Percentiles rank a stretch among this genome's conserved stretches.
phyloP scores from a whole-genome alignment of 2,113 vertebrate species.

The Limanda limanda region DNA sequence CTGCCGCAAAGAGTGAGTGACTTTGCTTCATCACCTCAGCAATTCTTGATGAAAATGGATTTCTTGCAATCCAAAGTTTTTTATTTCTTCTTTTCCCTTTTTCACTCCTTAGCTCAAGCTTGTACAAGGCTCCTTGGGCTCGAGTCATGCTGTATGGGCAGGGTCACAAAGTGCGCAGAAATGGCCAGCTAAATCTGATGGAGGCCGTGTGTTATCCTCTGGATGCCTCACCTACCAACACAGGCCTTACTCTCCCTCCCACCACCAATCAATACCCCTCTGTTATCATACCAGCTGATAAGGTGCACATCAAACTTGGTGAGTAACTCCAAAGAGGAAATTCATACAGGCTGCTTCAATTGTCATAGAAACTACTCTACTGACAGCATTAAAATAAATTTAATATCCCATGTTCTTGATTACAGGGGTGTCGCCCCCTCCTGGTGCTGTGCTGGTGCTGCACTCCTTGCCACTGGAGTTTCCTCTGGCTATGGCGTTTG shows the following conservation, averaged over 20 bases:
- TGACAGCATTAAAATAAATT: neutral
- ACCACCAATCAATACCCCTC: conserved; percentile 97
- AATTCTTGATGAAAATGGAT: neutral
- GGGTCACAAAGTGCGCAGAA: conserved; percentile 94
- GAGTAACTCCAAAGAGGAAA: conserved; percentile 40
- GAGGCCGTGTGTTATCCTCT: conserved; percentile 94
- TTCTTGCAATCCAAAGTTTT: neutral
- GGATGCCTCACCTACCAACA: conserved; percentile 96
- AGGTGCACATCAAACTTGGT: conserved; percentile 96
- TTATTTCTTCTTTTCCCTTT: neutral
- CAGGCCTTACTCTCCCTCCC: conserved; percentile 93
- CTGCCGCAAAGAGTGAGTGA: conserved; percentile 95
- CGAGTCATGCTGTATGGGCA: conserved; percentile 94
- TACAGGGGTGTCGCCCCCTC: conserved; percentile 94
- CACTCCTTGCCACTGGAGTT: conserved; percentile 97
- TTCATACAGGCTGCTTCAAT: neutral
- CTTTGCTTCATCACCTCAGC: neutral
- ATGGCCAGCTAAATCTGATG: conserved; percentile 94
- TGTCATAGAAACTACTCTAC: neutral
- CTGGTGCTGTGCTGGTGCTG: conserved; percentile 91
- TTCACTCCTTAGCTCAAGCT: conserved; percentile 86
- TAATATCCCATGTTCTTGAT: conserved; percentile 11
- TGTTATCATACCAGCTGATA: conserved; percentile 94
- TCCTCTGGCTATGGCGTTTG: conserved; percentile 94
- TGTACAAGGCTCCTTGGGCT: conserved; percentile 98